Evolutionary conservation across 1,140 invertebrate species (phyloP).

Genomic region (Pseudomyrmex flavicornis): DNA sequence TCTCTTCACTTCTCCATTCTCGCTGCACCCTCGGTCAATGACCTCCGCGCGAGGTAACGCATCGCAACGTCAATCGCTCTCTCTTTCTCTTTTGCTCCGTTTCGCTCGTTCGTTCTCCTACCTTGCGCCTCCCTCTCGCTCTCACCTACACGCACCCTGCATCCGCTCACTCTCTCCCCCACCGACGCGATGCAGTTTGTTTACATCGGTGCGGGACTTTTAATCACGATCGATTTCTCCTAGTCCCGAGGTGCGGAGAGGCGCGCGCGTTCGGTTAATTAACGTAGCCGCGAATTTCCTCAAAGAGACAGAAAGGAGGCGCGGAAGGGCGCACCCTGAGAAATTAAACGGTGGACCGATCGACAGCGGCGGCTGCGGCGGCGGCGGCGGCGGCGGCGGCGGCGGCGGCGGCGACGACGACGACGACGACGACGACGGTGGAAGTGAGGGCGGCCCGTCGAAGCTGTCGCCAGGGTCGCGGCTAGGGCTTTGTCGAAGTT

Average conservation of each 20-base stretch:
- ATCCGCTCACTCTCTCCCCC: slow-evolving; percentile 15
- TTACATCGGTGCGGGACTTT: slow-evolving; percentile 82
- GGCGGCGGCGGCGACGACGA: not conserved
- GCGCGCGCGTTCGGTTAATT: slow-evolving; percentile 43
- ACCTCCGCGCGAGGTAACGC: slow-evolving; percentile 78
- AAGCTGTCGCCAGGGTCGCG: slow-evolving; percentile 64
- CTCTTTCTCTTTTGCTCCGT: not conserved
- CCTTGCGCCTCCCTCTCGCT: slow-evolving; percentile 41
- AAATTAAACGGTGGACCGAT: slow-evolving; percentile 28
- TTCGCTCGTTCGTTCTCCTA: slow-evolving; percentile 7
- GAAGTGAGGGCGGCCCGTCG: not conserved
- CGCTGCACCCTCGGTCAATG: slow-evolving; percentile 77
- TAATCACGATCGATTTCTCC: slow-evolving; percentile 79
- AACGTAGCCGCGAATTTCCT: slow-evolving; percentile 39
- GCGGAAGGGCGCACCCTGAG: slow-evolving; percentile 8
- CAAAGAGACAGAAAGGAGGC: not conserved
- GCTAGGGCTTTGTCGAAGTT: slow-evolving; percentile 63
- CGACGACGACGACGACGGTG: not conserved
- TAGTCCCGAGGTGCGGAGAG: slow-evolving; percentile 23
- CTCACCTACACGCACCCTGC: slow-evolving; percentile 18
- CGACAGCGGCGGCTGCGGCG: not conserved
- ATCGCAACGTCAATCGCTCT: slow-evolving; percentile 68
- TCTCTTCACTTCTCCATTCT: slow-evolving; percentile 68
- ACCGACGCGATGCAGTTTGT: slow-evolving; percentile 77
- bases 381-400: not conserved